Conservation (phyloP, 2,888 invertebrate genomes). For the Melitaea athalia region DNA sequence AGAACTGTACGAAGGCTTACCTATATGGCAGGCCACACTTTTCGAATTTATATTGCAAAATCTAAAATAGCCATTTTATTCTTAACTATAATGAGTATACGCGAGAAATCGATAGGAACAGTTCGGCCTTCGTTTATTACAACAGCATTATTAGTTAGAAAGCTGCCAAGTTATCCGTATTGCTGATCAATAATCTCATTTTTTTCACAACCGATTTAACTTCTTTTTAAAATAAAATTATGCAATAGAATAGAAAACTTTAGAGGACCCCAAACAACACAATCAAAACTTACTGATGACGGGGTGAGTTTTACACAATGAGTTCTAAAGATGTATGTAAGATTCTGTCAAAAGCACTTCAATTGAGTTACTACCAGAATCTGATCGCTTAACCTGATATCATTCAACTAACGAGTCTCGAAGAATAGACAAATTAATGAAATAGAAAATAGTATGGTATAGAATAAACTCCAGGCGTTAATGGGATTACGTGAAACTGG, state of each 20-base stretch:
- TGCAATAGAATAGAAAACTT: not conserved
- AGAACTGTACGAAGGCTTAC: too few species aligned
- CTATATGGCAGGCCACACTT: too few species aligned
- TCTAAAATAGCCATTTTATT: not conserved
- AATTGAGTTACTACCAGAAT: too few species aligned
- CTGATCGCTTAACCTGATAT: not conserved
- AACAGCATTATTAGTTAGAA: conserved; percentile 16
- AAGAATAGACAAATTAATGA: conserved; percentile 19
- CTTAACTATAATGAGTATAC: not conserved
- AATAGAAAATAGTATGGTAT: conserved; percentile 25
- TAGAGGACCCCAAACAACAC: too few species aligned
- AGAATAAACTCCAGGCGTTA: conserved; percentile 24
- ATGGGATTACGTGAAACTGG: conserved; percentile 36
- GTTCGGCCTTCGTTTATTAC: conserved; percentile 22
- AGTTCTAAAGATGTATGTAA: too few species aligned
- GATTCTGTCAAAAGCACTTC: too few species aligned
- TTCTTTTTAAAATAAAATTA: not conserved
- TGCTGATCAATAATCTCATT: conserved; percentile 10
- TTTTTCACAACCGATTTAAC: not conserved
- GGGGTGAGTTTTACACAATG: too few species aligned
- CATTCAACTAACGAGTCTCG: not conserved
- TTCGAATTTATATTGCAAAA: not conserved
- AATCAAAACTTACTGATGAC: too few species aligned
- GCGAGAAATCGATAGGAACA: conserved; percentile 6
- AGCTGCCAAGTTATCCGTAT: conserved; percentile 14